These are phyloP conservation scores for Lagenorhynchus albirostris DNA, from an alignment of 2,113 vertebrate species.

Conservation along the genomic window DNA sequence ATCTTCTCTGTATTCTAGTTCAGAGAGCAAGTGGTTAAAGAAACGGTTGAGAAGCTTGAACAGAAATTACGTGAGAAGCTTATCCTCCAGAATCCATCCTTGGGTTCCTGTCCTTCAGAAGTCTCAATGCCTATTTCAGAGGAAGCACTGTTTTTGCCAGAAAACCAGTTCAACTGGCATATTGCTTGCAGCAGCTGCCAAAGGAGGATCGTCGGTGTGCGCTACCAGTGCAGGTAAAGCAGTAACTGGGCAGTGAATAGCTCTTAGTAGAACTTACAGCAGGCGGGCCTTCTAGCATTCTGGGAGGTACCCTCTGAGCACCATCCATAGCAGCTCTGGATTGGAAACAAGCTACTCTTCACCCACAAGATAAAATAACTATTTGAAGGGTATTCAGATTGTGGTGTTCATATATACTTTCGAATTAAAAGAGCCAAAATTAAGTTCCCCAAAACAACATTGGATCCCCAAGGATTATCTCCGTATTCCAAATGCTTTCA, in stretches of 20 bases:
- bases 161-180: slow-evolving; percentile 84
- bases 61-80: slow-evolving; percentile 93
- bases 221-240: slow-evolving; percentile 96
- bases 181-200: slow-evolving; percentile 93
- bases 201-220: slow-evolving; percentile 89
- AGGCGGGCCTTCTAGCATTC: not conserved
- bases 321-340: not conserved
- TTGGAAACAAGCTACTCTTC: not conserved
- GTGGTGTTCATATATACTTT: not conserved
- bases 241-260: not conserved
- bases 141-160: slow-evolving; percentile 53
- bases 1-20: slow-evolving; percentile 83
- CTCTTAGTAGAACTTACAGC: not conserved
- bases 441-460: not conserved
- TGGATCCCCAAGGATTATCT: not conserved
- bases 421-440: not conserved
- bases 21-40: slow-evolving; percentile 95
- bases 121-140: slow-evolving; percentile 58
- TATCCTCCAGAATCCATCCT: slow-evolving; percentile 81
- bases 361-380: not conserved
- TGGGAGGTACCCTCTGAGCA: not conserved
- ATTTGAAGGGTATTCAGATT: not conserved
- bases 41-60: slow-evolving; percentile 95
- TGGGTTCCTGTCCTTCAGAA: slow-evolving; percentile 62
- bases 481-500: not conserved